phyloP scores from a whole-genome alignment of 2,888 invertebrate species.

The Cosmorhoe ocellata region DNA sequence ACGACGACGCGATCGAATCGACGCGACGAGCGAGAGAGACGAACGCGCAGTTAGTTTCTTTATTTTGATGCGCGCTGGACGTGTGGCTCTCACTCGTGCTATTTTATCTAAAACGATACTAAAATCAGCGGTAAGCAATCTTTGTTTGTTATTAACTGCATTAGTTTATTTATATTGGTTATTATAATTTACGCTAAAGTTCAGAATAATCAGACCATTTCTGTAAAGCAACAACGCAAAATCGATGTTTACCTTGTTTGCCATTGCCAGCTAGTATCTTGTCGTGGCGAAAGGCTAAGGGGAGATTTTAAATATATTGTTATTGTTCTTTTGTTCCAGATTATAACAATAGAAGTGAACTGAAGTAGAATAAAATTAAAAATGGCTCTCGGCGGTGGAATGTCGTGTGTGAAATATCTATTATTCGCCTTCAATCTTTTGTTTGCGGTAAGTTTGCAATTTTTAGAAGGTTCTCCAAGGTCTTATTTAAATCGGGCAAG shows the following conservation, averaged over 20 bases:
- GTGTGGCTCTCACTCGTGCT: too few species aligned
- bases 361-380: slow-evolving; percentile 54
- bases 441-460: slow-evolving; percentile 88
- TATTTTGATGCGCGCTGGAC: too few species aligned
- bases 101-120: too few species aligned
- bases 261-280: slow-evolving; percentile 11
- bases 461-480: too few species aligned
- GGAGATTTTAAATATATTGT: slow-evolving; percentile 43
- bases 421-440: slow-evolving; percentile 93
- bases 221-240: slow-evolving; percentile 44
- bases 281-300: slow-evolving; percentile 36
- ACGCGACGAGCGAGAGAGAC: too few species aligned
- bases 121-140: too few species aligned
- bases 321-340: slow-evolving; percentile 67
- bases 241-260: slow-evolving; percentile 58
- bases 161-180: too few species aligned
- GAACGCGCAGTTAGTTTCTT: too few species aligned
- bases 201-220: not conserved
- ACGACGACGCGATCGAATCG: too few species aligned
- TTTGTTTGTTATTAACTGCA: too few species aligned
- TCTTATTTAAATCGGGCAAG: too few species aligned
- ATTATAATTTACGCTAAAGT: too few species aligned
- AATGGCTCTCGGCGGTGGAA: slow-evolving; percentile 90
- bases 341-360: slow-evolving; percentile 40
- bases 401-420: slow-evolving; percentile 94